Evolutionary conservation across 53 echinoderm and acorn worm species (phyloP), one percentile per base, ranked within the genome.

Genomic region (Echinarachnius parma): DNA sequence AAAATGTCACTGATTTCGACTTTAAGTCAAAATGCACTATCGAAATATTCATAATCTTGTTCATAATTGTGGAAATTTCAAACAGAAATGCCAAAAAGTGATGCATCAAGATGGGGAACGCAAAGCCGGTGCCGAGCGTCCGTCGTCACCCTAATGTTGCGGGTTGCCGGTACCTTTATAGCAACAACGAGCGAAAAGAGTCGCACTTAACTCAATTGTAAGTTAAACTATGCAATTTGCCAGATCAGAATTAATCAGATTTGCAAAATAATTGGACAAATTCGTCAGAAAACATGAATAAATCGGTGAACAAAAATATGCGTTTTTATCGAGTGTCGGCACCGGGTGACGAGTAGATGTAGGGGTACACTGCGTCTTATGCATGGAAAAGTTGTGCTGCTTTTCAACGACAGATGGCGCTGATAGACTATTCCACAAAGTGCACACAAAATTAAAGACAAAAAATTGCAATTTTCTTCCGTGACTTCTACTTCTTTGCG

Each of bases 381-480:
- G 4, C 14, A 29, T 20, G 50, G 31, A 31, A 34, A 22, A 34
- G 34, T 21, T 49, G 49, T 68, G 34, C 33, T 52, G 49, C 22
- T 52, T 46, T 52, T 52, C 48, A 31, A 32, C 68, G 31, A 49
- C 52, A 68, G 68, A 34, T 68, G 68, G 68, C 68, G 68, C 68
- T 65, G 37, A 47, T 18, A 39, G 26, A 29, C 46, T 65, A 13
- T 2, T 8, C 20, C 27, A 47, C 46, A 45, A 29, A 13, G 27
- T 29, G 28, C 45, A 15, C 23, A 36, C 35, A 62, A 21, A 24
- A 2, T 21, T 13, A 3, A 11, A 9, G 15, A 22, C 4, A 20
- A 2, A 3, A 5, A 1, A 19, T 5, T 4, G n/a, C 14, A 46
- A 24, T 65, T 65, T 46, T 47, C 18, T 21, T 22, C 25, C 28